Evolutionary conservation across 2,113 vertebrate genomes (phyloP), one percentile per base, ranked within the genome.

Genomic region (Ameiurus melas): DNA sequence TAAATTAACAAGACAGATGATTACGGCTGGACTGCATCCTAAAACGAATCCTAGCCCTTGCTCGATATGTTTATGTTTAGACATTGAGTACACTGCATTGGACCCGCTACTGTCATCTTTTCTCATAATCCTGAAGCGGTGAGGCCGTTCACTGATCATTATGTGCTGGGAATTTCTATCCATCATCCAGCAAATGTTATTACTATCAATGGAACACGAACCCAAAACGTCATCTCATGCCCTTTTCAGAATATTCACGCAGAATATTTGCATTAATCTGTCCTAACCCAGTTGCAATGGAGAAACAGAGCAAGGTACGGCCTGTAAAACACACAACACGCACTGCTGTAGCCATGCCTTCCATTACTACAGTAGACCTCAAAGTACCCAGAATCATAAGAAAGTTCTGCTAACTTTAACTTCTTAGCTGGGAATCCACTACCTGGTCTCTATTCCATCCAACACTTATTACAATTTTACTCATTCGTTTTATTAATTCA

Each of bases 1-100:
- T 91, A 89, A 89, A 90, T 89, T 86, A 90, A 85, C 70, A 82
- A 90, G 79, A 71, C 71, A 68, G 71, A 88, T 62, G 75, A 86
- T 30, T 86, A 30, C 9, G 83, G 71, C 87, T 80, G 66, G 62
- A 79, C 58, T 30, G 85, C 86, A 62, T 64, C 57, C 36, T 33
- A 68, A 86, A 90, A 85, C 27, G 64, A 88, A 88, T 84, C 87
- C 79, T 30, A 43, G 62, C 16, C 77, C 70, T 39, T 68, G 60
- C 78, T 81, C 47, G n/a, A 64, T 68, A 36, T 70, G 30, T 90
- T 90, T 86, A 77, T 70, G 30, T 90, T 90, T 86, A 77, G 66
- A 68, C 70, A 30, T 90, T 20, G 22, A 80, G 70, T 84, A 36
- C 84, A 70, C 60, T 3, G 68, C 47, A 53, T 73, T 55, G 68